Evolutionary conservation across 2,888 invertebrate species (phyloP).

Genomic region (Phrixothrix hirtus): DNA sequence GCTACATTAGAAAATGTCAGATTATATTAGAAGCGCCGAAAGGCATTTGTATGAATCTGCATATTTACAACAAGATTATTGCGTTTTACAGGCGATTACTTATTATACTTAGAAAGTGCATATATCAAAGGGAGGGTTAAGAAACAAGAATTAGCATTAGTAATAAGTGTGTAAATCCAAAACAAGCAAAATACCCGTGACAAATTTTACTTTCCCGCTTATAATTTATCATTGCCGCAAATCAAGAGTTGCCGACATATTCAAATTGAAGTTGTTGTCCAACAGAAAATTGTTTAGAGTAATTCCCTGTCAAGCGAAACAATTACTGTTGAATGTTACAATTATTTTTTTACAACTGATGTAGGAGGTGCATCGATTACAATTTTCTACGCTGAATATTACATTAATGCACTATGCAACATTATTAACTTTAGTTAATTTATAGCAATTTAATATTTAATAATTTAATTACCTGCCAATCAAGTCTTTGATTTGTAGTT

Average conservation of each 20-base stretch:
- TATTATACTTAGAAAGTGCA: slow-evolving; percentile 20
- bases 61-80: slow-evolving; percentile 9
- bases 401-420: slow-evolving; percentile 2
- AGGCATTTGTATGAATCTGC: slow-evolving; percentile 8
- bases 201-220: slow-evolving; percentile 30
- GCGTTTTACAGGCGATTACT: slow-evolving; percentile 11
- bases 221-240: slow-evolving; percentile 35
- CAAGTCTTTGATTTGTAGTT: not conserved
- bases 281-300: slow-evolving; percentile 34
- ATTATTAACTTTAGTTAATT: not conserved
- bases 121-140: slow-evolving; percentile 2
- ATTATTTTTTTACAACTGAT: slow-evolving; percentile 29
- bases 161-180: slow-evolving; percentile 20
- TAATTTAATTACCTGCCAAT: not conserved
- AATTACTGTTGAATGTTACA: slow-evolving; percentile 41
- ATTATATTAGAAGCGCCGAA: slow-evolving; percentile 14
- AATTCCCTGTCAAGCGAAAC: slow-evolving; percentile 39
- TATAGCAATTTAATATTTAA: not conserved
- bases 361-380: slow-evolving; percentile 5
- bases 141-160: slow-evolving; percentile 10
- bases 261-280: slow-evolving; percentile 39
- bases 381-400: slow-evolving; percentile 4
- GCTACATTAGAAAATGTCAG: slow-evolving; percentile 1
- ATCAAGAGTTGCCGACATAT: slow-evolving; percentile 35
- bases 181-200: slow-evolving; percentile 24